These are phyloP conservation scores for Steatocranus sp. DNA, from an alignment of 2,797 vertebrate species.

Conservation along the genomic window DNA sequence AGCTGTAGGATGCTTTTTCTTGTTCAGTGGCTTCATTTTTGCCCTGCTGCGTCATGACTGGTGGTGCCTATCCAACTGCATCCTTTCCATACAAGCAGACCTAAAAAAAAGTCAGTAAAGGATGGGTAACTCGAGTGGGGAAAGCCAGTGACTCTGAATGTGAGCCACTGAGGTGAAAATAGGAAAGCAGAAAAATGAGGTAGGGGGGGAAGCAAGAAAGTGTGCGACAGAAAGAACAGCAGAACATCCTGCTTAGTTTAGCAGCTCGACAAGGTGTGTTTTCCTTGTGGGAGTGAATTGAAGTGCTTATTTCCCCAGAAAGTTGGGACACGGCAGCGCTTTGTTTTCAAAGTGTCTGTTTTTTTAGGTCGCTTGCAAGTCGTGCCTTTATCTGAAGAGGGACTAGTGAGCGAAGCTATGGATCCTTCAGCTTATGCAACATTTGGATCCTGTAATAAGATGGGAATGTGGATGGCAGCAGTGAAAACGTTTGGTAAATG, in stretches of 20 bases:
- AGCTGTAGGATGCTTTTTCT: background rate
- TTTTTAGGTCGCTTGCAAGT: conserved; percentile 9
- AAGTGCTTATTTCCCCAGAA: conserved; percentile 52
- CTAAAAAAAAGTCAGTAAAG: background rate
- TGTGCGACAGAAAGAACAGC: background rate
- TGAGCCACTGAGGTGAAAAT: background rate
- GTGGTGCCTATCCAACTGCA: conserved; percentile 7
- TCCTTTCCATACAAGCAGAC: conserved; percentile 12
- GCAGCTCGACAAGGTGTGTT: background rate
- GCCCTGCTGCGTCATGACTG: conserved; percentile 4
- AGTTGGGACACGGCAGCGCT: conserved; percentile 29
- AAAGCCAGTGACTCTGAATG: conserved; percentile 3
- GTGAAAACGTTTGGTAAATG: background rate
- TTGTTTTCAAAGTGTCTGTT: conserved; percentile 29
- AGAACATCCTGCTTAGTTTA: conserved; percentile 8
- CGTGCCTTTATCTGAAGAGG: background rate
- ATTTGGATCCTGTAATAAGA: background rate
- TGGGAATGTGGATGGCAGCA: background rate
- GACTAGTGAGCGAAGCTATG: background rate
- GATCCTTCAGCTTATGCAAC: background rate
- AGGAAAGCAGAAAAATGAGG: background rate
- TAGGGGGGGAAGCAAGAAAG: background rate
- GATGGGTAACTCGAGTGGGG: background rate
- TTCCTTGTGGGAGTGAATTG: background rate
- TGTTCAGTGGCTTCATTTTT: conserved; percentile 29